Percentiles rank a stretch among this genome's conserved stretches.
These are phyloP conservation scores for Sinelater perroti DNA, from an alignment of 2,888 invertebrate genomes.

Conservation along the genomic window DNA sequence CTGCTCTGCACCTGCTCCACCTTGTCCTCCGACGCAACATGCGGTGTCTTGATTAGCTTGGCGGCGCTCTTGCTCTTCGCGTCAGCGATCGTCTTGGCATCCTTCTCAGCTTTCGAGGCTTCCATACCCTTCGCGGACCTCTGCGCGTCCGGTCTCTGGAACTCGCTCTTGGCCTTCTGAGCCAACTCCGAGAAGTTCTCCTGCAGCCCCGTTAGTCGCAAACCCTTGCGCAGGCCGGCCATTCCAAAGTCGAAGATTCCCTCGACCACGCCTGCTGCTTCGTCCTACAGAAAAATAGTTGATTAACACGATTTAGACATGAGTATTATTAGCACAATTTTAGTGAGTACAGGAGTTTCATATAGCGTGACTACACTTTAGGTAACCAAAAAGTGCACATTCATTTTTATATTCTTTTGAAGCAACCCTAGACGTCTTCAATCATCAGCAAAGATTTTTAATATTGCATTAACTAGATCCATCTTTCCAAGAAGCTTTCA, in stretches of 20 bases:
- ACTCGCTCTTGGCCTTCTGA: constrained; percentile 31
- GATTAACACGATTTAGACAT: too few relatives aligned
- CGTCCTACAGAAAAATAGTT: too few relatives aligned
- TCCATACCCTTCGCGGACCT: constrained; percentile 7
- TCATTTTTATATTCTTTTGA: too few relatives aligned
- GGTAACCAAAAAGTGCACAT: too few relatives aligned
- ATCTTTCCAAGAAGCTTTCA: too few relatives aligned
- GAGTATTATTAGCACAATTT: too few relatives aligned
- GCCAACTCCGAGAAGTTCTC: constrained; percentile 57
- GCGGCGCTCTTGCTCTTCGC: constrained; percentile 19
- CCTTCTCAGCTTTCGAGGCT: constrained; percentile 17
- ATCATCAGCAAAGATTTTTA: too few relatives aligned
- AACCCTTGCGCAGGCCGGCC: constrained; percentile 68
- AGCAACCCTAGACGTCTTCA: too few relatives aligned
- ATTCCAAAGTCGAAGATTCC: constrained; percentile 70
- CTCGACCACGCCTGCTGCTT: constrained; percentile 72
- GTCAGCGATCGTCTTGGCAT: constrained; percentile 6
- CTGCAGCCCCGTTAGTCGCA: constrained; percentile 67
- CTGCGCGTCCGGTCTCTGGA: constrained; percentile 19
- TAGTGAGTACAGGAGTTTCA: too few relatives aligned
- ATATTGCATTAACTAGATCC: too few relatives aligned
- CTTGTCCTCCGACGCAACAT: constrained; percentile 40
- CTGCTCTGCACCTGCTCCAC: constrained; percentile 43
- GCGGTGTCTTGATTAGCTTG: constrained; percentile 44
- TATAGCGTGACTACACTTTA: too few relatives aligned